These are phyloP conservation scores for Arctia plantaginis DNA, from an alignment of 2,888 invertebrate genomes.

Conservation along the genomic window DNA sequence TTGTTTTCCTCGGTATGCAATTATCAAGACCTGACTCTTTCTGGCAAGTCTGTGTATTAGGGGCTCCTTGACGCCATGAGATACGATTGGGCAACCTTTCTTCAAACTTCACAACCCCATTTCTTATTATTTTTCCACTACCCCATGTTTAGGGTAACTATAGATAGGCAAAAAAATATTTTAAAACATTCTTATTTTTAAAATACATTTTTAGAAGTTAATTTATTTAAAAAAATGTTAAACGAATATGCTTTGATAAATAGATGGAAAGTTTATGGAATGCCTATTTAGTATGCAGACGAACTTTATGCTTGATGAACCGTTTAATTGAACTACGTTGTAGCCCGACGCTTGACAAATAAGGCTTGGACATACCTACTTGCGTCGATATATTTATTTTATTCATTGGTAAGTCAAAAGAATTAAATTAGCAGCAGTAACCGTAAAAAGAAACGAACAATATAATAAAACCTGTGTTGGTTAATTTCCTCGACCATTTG, in stretches of 20 bases:
- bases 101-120: neutral
- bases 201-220: neutral
- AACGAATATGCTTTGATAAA: neutral
- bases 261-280: slow-evolving; percentile 23
- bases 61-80: neutral
- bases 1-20: neutral
- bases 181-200: neutral
- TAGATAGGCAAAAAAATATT: too few relatives aligned
- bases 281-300: slow-evolving; percentile 50
- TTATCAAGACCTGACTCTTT: neutral
- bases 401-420: neutral
- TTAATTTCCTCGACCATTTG: neutral
- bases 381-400: neutral
- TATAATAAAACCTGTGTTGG: too few relatives aligned
- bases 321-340: slow-evolving; percentile 48
- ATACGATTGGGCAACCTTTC: neutral
- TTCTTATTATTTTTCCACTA: too few relatives aligned
- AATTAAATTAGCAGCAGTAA: too few relatives aligned
- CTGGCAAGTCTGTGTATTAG: neutral
- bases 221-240: neutral
- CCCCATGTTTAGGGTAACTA: too few relatives aligned
- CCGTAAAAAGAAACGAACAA: neutral
- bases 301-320: slow-evolving; percentile 51
- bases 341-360: slow-evolving; percentile 23
- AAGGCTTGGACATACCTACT: slow-evolving; percentile 12